phyloP scores from a whole-genome alignment of 2,113 vertebrate species.

The Hemicordylus capensis region DNA sequence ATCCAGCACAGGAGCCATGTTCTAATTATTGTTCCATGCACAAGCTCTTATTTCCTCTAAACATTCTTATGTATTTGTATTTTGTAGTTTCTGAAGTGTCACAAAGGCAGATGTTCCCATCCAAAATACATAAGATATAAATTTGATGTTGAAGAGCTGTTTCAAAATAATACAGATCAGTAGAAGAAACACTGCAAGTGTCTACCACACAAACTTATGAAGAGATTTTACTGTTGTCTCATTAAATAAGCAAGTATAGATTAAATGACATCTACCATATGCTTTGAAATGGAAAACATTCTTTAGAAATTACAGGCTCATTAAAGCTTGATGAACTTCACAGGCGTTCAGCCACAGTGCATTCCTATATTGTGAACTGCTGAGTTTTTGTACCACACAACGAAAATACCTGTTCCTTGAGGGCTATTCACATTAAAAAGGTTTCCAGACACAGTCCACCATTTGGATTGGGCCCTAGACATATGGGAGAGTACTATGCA shows the following conservation, averaged over 20 bases:
- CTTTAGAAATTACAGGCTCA: conserved; percentile 33
- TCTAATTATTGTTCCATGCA: conserved; percentile 14
- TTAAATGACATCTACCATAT: conserved; percentile 15
- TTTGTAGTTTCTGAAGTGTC: conserved; percentile 8
- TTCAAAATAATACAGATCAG: conserved; percentile 38
- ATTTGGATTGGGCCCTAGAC: not conserved
- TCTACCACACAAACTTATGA: conserved; percentile 13
- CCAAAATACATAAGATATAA: not conserved
- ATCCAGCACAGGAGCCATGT: not conserved
- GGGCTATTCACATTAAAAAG: not conserved
- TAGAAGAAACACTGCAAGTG: conserved; percentile 33
- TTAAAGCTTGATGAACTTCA: conserved; percentile 39
- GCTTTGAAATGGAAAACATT: not conserved
- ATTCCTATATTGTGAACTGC: conserved; percentile 1
- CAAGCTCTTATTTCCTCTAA: conserved; percentile 23
- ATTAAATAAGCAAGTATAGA: conserved; percentile 30
- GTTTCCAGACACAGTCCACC: not conserved
- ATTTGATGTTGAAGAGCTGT: conserved; percentile 18
- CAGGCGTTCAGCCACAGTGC: not conserved
- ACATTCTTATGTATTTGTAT: conserved; percentile 19
- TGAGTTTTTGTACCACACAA: not conserved
- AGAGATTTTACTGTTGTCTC: conserved; percentile 18
- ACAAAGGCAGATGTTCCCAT: conserved; percentile 28
- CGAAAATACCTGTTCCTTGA: not conserved
- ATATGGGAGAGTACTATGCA: not conserved